These are phyloP conservation scores for Cephus rjabovi DNA, from an alignment of 2,888 invertebrate genomes.

Conservation along the genomic window DNA sequence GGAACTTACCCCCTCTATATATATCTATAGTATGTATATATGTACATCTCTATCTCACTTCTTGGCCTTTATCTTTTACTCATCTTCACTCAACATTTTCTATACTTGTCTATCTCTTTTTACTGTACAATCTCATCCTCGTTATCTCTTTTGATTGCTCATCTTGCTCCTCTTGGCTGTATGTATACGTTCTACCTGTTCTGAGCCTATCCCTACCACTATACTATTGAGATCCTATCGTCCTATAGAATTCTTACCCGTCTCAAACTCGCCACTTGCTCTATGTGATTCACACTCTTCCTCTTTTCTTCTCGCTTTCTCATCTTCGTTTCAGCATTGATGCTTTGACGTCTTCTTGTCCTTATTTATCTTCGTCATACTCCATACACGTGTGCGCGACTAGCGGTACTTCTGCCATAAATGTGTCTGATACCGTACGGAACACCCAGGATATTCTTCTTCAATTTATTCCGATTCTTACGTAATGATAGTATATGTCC, in stretches of 20 bases:
- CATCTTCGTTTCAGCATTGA: background rate
- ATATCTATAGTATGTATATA: background rate
- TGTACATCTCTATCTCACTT: background rate
- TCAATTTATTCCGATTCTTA: slow-evolving; percentile 40
- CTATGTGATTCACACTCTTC: slow-evolving; percentile 2
- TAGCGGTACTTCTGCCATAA: slow-evolving; percentile 63
- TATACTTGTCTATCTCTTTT: slow-evolving; percentile 29
- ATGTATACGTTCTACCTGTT: slow-evolving; percentile 13
- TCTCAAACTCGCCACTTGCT: background rate
- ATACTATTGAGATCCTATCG: background rate
- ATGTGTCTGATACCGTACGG: slow-evolving; percentile 59
- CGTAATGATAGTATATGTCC: slow-evolving; percentile 25
- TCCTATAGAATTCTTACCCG: background rate
- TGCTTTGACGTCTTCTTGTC: background rate
- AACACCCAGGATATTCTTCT: slow-evolving; percentile 31
- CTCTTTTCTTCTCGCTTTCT: slow-evolving; percentile 15
- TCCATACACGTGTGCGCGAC: slow-evolving; percentile 41
- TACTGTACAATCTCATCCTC: slow-evolving; percentile 32
- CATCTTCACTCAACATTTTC: slow-evolving; percentile 27
- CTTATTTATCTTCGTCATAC: background rate
- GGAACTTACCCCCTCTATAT: background rate
- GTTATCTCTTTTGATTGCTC: slow-evolving; percentile 23
- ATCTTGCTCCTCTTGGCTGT: background rate
- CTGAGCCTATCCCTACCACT: background rate
- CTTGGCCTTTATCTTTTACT: background rate